Evolutionary conservation across 2,888 invertebrate species (phyloP), one percentile per base, ranked within the genome.

Genomic region (Drosophila testacea): DNA sequence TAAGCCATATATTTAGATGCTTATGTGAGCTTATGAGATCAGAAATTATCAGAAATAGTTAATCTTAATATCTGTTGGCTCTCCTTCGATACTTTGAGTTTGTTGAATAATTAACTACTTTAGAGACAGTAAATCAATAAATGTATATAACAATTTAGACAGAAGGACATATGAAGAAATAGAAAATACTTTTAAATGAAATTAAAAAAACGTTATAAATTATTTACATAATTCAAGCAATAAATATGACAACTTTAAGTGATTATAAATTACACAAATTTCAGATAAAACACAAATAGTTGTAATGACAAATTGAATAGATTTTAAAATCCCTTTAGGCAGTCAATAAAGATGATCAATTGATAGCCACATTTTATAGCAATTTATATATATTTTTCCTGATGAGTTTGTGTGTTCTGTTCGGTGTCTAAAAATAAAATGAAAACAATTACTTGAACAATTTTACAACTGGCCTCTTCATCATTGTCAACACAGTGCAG

Each of bases 401-500:
- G 60, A 67, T 68, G 61, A 59, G 39, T 22, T 34, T 34, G 32
- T 57, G 32, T 36, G 30, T 32, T 32, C 7, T 22, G 11, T 22
- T 10, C 16, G 34, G 32, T 62, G 10, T 46, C 16, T 28, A 9
- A 32, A 36, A 56, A 60, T 30, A 39, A 61, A 54, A 66, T 74
- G 38, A 27, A 47, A 60, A 42, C 57, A 76, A 72, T 59, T 61
- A 67, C 42, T 30, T 44, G 30, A 9, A 51, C n/a, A 52, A 46
- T 13, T 72, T 76, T 39, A 13, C 30, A 56, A 9, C 27, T 16
- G 11, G 27, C n/a, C 66, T 48, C 38, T 64, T 54, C 54, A 67
- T 76, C 76, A 76, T 65, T 64, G 69, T 66, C 69, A 55, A 32
- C 39, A 48, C 46, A 51, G 73, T 22, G 28, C 67, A 68, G 71